Percentiles rank a stretch among this genome's conserved stretches.
Evolutionary conservation across 2,888 invertebrate genomes (phyloP).

Genomic region (Platycnemis pennipes): DNA sequence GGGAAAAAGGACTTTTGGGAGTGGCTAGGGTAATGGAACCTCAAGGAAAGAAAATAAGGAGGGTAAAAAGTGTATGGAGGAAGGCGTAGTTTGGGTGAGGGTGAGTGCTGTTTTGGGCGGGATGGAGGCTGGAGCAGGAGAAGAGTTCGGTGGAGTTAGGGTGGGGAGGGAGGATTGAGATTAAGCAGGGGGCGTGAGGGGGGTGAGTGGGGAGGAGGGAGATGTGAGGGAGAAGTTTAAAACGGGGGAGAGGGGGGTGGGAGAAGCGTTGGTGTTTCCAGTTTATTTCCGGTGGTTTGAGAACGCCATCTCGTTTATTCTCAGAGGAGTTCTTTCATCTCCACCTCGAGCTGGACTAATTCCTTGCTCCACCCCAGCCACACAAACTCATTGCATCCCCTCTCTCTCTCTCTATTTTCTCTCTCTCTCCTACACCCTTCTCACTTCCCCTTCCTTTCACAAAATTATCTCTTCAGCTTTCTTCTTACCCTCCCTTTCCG

Average conservation of each 20-base stretch:
- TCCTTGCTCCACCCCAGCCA: not conserved
- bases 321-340: constrained; percentile 62
- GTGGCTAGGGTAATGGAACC: constrained; percentile 62
- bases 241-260: not conserved
- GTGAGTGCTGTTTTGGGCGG: not conserved
- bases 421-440: not conserved
- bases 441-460: not conserved
- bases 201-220: not conserved
- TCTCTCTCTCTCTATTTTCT: not conserved
- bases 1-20: constrained; percentile 48
- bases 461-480: no score
- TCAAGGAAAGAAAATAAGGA: constrained; percentile 37
- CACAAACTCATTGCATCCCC: not conserved
- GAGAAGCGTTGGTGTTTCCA: constrained; percentile 50
- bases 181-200: not conserved
- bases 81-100: not conserved
- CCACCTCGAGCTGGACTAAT: constrained; percentile 59
- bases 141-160: not conserved
- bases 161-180: not conserved
- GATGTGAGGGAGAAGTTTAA: constrained; percentile 16
- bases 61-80: constrained; percentile 19
- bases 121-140: not conserved
- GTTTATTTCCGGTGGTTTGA: constrained; percentile 68
- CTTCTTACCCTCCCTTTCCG: no score
- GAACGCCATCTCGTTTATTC: constrained; percentile 64